Evolutionary conservation across 2,888 invertebrate genomes (phyloP).

Genomic region (Calameuta pallipes): DNA sequence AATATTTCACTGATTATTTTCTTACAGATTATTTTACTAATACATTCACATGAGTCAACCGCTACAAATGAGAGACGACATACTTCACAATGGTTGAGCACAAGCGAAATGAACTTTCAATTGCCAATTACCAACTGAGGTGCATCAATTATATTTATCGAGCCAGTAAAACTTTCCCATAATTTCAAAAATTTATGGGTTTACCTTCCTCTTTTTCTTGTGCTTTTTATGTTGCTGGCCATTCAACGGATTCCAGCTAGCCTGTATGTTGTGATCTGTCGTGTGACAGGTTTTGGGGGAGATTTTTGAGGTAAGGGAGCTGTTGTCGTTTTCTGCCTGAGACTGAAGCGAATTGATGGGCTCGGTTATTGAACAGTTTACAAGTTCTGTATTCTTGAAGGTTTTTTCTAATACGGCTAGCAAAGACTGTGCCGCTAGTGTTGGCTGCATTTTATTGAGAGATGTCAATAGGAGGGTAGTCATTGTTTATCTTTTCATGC

Average conservation of each 20-base stretch:
- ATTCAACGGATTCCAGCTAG: conserved; percentile 57
- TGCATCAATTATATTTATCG: conserved; percentile 19
- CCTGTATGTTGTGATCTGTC: conserved; percentile 56
- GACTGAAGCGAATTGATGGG: conserved; percentile 44
- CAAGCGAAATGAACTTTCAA: conserved; percentile 15
- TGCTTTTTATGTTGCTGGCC: conserved; percentile 60
- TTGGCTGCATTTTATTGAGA: conserved; percentile 50
- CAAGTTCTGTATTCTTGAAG: conserved; percentile 54
- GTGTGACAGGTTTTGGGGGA: conserved; percentile 56
- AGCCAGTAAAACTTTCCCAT: conserved; percentile 22
- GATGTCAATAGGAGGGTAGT: not conserved
- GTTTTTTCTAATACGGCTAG: conserved; percentile 59
- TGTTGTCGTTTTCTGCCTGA: conserved; percentile 54
- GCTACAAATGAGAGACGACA: not conserved
- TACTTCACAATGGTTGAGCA: not conserved
- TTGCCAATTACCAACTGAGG: conserved; percentile 16
- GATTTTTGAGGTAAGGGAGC: conserved; percentile 55
- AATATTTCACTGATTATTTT: not conserved
- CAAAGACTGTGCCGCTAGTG: conserved; percentile 51
- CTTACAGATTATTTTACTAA: not conserved
- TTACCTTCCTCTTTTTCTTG: conserved; percentile 65
- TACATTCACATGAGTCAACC: not conserved
- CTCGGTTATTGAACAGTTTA: conserved; percentile 54
- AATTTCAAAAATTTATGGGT: conserved; percentile 30
- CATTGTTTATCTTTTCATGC: not conserved